Conservation (phyloP, 1,140 invertebrate species). For the Antheraea pernyi region DNA sequence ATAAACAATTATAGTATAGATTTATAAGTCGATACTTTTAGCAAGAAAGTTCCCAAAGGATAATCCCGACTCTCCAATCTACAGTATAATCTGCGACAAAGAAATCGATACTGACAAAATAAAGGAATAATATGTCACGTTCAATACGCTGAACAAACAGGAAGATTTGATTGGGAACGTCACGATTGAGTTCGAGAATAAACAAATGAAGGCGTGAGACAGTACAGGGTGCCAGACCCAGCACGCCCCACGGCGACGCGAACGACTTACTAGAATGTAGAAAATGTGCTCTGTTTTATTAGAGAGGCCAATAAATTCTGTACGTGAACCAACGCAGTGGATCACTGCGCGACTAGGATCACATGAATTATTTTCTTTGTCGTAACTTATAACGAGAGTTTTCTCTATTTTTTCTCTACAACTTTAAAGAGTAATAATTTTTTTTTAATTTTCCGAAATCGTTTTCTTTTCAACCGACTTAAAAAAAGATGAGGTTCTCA, state of each 20-base stretch:
- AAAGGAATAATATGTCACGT: not conserved
- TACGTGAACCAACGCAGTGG: constrained; percentile 50
- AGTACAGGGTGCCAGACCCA: not conserved
- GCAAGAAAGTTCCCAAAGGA: not conserved
- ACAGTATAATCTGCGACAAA: not conserved
- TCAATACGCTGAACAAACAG: not conserved
- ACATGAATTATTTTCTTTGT: constrained; percentile 31
- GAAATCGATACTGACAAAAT: not conserved
- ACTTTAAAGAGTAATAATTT: not conserved
- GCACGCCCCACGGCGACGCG: not conserved
- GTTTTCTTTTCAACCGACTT: too few species aligned
- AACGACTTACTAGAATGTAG: constrained; percentile 33
- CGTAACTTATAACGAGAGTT: not conserved
- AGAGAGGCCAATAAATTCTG: constrained; percentile 59
- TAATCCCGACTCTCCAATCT: not conserved
- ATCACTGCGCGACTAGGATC: constrained; percentile 32
- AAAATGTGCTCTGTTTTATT: constrained; percentile 65
- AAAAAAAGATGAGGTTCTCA: too few species aligned
- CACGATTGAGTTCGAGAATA: constrained; percentile 25
- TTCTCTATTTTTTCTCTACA: not conserved
- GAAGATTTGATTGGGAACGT: constrained; percentile 19
- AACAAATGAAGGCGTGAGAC: constrained; percentile 15
- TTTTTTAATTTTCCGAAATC: too few species aligned
- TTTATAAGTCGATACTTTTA: too few species aligned
- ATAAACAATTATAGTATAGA: too few species aligned